Conservation (phyloP, 2,888 invertebrate genomes). For the Patella pellucida region DNA sequence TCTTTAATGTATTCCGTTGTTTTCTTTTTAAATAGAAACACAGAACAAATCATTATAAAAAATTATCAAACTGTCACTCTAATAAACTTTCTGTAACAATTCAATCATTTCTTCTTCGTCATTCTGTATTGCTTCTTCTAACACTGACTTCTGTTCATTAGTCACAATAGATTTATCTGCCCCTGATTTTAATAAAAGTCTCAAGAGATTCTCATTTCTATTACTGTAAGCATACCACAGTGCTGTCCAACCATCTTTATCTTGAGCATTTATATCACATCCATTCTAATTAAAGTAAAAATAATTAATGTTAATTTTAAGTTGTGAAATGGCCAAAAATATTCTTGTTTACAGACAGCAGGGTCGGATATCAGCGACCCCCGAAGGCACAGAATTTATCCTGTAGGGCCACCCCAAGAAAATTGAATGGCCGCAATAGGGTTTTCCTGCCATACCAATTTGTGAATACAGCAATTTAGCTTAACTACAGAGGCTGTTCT, state of each 20-base stretch:
- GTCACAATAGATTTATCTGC: conserved; percentile 50
- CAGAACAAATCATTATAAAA: background rate
- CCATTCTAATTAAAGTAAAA: conserved; percentile 37
- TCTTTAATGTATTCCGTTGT: too few species aligned
- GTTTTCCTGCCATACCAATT: too few species aligned
- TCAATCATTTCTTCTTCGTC: conserved; percentile 60
- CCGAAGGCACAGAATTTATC: too few species aligned
- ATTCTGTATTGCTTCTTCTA: conserved; percentile 54
- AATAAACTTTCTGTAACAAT: conserved; percentile 39
- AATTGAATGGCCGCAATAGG: too few species aligned
- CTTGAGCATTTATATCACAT: conserved; percentile 51
- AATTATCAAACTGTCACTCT: background rate
- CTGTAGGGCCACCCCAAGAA: too few species aligned
- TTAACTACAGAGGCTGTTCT: too few species aligned
- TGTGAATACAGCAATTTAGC: too few species aligned
- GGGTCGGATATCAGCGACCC: too few species aligned
- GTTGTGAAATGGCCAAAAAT: too few species aligned
- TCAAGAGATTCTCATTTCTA: conserved; percentile 54
- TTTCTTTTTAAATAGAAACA: too few species aligned
- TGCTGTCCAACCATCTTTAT: conserved; percentile 55
- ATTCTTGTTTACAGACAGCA: too few species aligned
- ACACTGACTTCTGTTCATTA: conserved; percentile 50
- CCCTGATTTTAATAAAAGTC: conserved; percentile 53
- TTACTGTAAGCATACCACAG: conserved; percentile 61
- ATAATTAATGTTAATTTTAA: too few species aligned